A percentile compares a stretch with the other conserved stretches of the same genome.
Evolutionary conservation across 2,113 vertebrate species (phyloP).

Genomic region (Orcinus orca): DNA sequence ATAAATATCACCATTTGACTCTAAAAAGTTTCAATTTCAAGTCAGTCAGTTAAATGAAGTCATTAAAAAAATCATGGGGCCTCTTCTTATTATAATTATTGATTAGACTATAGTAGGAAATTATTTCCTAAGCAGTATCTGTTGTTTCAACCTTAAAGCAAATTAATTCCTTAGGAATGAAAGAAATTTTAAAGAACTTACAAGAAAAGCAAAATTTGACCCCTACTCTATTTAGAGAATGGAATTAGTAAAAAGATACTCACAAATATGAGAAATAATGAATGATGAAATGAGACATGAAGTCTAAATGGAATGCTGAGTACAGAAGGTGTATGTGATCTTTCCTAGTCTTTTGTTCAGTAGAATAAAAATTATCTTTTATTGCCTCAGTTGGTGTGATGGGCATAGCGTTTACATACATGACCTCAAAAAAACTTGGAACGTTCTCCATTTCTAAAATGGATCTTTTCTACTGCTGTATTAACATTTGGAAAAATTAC

Average conservation of each 20-base stretch:
- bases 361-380: background rate
- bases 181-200: background rate
- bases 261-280: background rate
- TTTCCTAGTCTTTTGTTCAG: background rate
- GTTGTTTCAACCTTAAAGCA: background rate
- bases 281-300: background rate
- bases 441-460: slow-evolving; percentile 2
- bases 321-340: background rate
- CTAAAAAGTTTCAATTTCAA: background rate
- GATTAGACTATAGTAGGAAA: background rate
- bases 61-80: background rate
- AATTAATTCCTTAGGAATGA: background rate
- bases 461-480: background rate
- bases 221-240: background rate
- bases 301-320: background rate
- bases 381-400: background rate
- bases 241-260: background rate
- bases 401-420: background rate
- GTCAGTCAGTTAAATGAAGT: slow-evolving; percentile 26
- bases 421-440: background rate
- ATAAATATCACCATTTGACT: background rate
- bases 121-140: background rate
- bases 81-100: slow-evolving; percentile 2
- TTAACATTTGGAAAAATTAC: slow-evolving; percentile 24
- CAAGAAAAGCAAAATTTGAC: background rate